Percentiles rank a stretch among this genome's conserved stretches.
Evolutionary conservation across 2,797 vertebrate genomes (phyloP).

Genomic region (Tragelaphus eurycerus): DNA sequence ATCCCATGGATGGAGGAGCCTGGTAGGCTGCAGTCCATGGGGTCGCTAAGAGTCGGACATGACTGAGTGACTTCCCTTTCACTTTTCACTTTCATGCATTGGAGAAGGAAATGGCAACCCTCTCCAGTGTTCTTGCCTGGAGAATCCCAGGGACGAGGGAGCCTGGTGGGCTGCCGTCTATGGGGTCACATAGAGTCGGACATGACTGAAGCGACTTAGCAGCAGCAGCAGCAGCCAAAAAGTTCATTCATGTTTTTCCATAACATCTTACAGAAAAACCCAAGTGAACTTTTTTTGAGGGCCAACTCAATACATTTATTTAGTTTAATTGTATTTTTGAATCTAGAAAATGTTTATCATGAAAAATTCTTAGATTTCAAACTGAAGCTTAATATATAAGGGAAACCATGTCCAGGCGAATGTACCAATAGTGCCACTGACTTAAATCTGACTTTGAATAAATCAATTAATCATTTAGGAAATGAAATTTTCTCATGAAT

Average conservation of each 20-base stretch:
- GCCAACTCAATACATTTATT: background rate
- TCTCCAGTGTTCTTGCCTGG: no score
- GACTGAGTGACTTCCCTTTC: no score
- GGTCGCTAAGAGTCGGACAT: no score
- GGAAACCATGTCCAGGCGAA: background rate
- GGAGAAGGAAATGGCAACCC: no score
- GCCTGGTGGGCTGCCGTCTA: no score
- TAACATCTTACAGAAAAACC: background rate
- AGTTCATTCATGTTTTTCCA: background rate
- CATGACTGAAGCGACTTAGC: no score
- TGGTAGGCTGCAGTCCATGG: no score
- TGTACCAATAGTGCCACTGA: background rate
- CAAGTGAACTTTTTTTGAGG: background rate
- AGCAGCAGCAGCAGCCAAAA: no score
- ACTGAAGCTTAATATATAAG: background rate
- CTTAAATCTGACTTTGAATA: conserved; percentile 52
- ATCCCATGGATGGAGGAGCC: no score
- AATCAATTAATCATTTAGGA: conserved; percentile 17
- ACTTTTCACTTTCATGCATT: no score
- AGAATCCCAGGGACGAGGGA: no score
- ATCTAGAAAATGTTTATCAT: background rate
- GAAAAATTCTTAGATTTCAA: background rate
- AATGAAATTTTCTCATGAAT: background rate
- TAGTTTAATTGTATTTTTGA: background rate
- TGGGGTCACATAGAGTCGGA: no score